A percentile compares a stretch with the other conserved stretches of the same genome.
phyloP scores from a whole-genome alignment of 2,888 invertebrate species.

The Bedellia somnulentella region DNA sequence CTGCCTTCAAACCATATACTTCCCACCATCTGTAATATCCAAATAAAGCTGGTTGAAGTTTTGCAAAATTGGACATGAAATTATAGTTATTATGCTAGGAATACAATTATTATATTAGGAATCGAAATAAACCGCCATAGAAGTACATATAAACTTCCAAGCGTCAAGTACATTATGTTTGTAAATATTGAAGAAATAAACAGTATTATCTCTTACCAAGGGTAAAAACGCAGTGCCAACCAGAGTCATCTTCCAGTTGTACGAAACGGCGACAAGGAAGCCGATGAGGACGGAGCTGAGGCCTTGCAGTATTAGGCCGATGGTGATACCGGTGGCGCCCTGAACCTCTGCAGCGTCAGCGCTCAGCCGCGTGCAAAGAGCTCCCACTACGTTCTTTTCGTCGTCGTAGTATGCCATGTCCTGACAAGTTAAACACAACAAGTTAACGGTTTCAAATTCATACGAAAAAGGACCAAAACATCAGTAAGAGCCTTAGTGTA shows the following conservation, averaged over 20 bases:
- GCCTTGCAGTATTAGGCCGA: slow-evolving; percentile 44
- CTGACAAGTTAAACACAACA: slow-evolving; percentile 16
- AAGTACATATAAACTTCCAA: too few species aligned
- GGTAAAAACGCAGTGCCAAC: slow-evolving; percentile 43
- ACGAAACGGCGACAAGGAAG: slow-evolving; percentile 32
- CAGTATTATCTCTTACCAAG: slow-evolving; percentile 23
- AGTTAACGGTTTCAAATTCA: too few species aligned
- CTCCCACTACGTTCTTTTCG: slow-evolving; percentile 44
- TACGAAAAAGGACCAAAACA: too few species aligned
- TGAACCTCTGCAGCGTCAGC: slow-evolving; percentile 54
- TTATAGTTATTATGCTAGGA: too few species aligned
- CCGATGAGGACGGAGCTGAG: slow-evolving; percentile 41
- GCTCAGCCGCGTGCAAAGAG: slow-evolving; percentile 46
- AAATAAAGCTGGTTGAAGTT: background rate
- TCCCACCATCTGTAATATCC: slow-evolving; percentile 17
- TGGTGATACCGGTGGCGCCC: slow-evolving; percentile 45
- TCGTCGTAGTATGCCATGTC: slow-evolving; percentile 58
- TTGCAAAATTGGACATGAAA: background rate
- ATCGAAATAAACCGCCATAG: too few species aligned
- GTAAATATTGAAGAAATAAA: too few species aligned
- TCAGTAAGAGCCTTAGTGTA: too few species aligned
- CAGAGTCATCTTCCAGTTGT: slow-evolving; percentile 48
- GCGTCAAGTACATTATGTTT: too few species aligned
- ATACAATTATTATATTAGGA: too few species aligned
- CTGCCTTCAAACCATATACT: slow-evolving; percentile 44